Evolutionary conservation across 2,113 vertebrate species (phyloP).

Genomic region (Arothron firmamentum): DNA sequence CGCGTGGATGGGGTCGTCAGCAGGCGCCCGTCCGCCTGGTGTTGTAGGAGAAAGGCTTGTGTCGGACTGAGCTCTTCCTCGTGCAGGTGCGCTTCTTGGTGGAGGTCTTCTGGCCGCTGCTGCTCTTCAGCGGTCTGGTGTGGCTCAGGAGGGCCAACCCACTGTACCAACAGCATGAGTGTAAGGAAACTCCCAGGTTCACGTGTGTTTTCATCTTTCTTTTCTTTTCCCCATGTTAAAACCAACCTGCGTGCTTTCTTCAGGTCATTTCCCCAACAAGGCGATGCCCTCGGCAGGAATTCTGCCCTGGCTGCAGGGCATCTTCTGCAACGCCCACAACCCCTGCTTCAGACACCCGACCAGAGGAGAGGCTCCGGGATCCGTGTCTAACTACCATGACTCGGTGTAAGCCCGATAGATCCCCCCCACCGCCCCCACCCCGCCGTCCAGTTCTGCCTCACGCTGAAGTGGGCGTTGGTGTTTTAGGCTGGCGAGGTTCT

Average conservation of each 20-base stretch:
- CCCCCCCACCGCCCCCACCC: background rate
- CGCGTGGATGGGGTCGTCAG: background rate
- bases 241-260: slow-evolving; percentile 29
- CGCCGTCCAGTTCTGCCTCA: background rate
- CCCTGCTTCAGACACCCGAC: slow-evolving; percentile 89
- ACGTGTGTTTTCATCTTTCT: no score
- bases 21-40: background rate
- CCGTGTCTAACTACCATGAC: slow-evolving; percentile 95
- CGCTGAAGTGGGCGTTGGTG: background rate
- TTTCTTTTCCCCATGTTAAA: background rate
- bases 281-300: slow-evolving; percentile 93
- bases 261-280: slow-evolving; percentile 98
- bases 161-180: slow-evolving; percentile 92
- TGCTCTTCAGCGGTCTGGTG: slow-evolving; percentile 87
- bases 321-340: slow-evolving; percentile 95
- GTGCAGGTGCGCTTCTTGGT: slow-evolving; percentile 87
- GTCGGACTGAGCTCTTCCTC: slow-evolving; percentile 3
- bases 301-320: slow-evolving; percentile 91
- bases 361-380: slow-evolving; percentile 83
- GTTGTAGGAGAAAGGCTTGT: no score
- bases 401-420: slow-evolving; percentile 81
- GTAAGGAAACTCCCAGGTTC: slow-evolving; percentile 71
- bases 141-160: slow-evolving; percentile 92
- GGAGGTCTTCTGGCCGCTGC: slow-evolving; percentile 89
- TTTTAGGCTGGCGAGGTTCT: slow-evolving; percentile 85